phyloP scores from a whole-genome alignment of 1,140 invertebrate species.

The Eufriesea mexicana region DNA sequence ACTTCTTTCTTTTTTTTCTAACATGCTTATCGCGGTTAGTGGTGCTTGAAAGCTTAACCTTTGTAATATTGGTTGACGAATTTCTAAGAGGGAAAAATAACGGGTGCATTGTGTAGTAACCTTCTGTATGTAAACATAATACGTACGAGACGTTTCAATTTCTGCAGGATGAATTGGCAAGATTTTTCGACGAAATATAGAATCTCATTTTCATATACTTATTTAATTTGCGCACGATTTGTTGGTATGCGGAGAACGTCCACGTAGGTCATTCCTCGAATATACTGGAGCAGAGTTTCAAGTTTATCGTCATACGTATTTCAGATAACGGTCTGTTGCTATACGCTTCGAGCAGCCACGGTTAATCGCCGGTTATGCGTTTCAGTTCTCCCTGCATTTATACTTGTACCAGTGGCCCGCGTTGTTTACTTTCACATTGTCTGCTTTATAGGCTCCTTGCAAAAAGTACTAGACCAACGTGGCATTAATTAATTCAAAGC shows the following conservation, averaged over 20 bases:
- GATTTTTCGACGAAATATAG: background rate
- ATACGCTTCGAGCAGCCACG: conserved; percentile 39
- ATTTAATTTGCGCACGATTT: background rate
- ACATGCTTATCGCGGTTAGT: background rate
- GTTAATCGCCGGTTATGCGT: conserved; percentile 40
- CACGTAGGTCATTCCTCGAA: conserved; percentile 22
- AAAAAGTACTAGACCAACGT: background rate
- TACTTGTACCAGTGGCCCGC: background rate
- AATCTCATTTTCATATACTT: too few species aligned
- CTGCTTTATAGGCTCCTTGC: background rate
- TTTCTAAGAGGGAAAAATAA: background rate
- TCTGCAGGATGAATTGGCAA: background rate
- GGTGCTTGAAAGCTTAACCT: background rate
- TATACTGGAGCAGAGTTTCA: conserved; percentile 40
- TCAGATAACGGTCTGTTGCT: conserved; percentile 59
- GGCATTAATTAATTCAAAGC: background rate
- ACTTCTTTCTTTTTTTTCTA: conserved; percentile 18
- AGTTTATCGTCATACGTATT: conserved; percentile 57
- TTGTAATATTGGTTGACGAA: background rate
- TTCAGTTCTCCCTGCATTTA: conserved; percentile 24
- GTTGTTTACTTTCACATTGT: conserved; percentile 31
- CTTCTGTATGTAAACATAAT: background rate
- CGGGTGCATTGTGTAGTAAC: background rate
- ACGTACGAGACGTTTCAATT: background rate
- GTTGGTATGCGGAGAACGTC: background rate